A percentile compares a stretch with the other conserved stretches of the same genome.
phyloP scores from a whole-genome alignment of 2,797 vertebrate genomes.

The Xenops minutus region DNA sequence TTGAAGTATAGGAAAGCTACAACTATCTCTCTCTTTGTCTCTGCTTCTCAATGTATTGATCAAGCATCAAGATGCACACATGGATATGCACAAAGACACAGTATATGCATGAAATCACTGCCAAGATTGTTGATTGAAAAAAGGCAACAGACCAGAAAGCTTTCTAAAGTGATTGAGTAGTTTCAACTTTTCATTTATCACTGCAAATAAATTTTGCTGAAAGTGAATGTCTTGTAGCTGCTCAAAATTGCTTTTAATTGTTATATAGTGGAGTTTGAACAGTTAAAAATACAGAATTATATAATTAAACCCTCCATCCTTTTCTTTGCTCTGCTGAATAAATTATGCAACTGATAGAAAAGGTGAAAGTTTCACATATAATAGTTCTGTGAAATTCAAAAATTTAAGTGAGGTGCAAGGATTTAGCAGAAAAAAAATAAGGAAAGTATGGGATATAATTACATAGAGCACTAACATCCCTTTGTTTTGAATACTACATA shows the following conservation, averaged over 20 bases:
- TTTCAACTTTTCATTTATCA: background rate
- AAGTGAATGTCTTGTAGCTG: rapidly evolving
- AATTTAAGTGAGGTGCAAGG: background rate
- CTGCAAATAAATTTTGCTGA: background rate
- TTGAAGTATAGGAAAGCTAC: background rate
- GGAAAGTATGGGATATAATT: background rate
- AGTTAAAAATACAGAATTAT: background rate
- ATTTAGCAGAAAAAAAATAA: background rate
- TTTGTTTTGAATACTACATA: background rate
- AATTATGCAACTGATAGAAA: background rate
- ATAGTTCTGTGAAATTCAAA: background rate
- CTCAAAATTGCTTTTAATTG: background rate
- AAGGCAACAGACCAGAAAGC: background rate
- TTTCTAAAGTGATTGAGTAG: background rate
- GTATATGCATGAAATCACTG: background rate
- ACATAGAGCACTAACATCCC: background rate
- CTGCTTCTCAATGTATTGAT: background rate
- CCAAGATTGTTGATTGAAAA: background rate
- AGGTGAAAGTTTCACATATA: background rate
- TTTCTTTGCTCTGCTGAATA: background rate
- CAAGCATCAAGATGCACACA: background rate
- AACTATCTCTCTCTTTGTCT: background rate
- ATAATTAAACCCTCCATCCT: background rate
- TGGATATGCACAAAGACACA: background rate
- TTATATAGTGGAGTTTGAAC: background rate